These are phyloP conservation scores for Ptychadena robeensis DNA, from an alignment of 2,797 vertebrate species.

Conservation along the genomic window DNA sequence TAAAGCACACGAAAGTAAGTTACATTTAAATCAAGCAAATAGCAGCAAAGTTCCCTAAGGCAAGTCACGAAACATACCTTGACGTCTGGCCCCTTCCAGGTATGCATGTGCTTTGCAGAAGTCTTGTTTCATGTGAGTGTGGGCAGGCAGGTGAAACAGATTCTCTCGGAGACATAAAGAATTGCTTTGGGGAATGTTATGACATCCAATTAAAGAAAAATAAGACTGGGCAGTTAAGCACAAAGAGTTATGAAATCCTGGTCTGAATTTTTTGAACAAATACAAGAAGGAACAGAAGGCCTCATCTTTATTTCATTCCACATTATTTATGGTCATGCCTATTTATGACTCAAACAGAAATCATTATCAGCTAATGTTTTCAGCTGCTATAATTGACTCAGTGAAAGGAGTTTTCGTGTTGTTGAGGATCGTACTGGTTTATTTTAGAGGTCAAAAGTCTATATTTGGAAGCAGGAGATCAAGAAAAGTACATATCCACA, in stretches of 20 bases:
- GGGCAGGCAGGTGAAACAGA: slow-evolving; percentile 43
- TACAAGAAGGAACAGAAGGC: not conserved
- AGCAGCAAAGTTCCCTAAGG: slow-evolving; percentile 10
- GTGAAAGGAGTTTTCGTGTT: too few species aligned
- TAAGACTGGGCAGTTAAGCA: not conserved
- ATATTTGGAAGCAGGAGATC: too few species aligned
- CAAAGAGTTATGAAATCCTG: not conserved
- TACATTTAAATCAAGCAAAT: slow-evolving; percentile 20
- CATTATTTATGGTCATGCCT: not conserved
- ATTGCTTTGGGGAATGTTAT: slow-evolving; percentile 20
- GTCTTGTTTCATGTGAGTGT: slow-evolving; percentile 30
- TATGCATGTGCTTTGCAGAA: slow-evolving; percentile 45
- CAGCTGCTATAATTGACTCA: not conserved
- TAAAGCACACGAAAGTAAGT: not conserved
- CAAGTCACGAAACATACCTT: slow-evolving; percentile 34
- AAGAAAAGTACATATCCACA: too few species aligned
- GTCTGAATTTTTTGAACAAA: not conserved
- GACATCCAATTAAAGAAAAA: slow-evolving; percentile 30
- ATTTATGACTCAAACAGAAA: not conserved
- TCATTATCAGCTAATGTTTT: not conserved
- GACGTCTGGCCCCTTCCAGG: slow-evolving; percentile 34
- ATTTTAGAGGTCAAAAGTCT: too few species aligned
- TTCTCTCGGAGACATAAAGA: slow-evolving; percentile 31
- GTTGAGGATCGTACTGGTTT: too few species aligned
- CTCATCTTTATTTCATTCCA: not conserved